Conservation (phyloP, 1,140 invertebrate species). For the Oreohelix idahoensis region DNA sequence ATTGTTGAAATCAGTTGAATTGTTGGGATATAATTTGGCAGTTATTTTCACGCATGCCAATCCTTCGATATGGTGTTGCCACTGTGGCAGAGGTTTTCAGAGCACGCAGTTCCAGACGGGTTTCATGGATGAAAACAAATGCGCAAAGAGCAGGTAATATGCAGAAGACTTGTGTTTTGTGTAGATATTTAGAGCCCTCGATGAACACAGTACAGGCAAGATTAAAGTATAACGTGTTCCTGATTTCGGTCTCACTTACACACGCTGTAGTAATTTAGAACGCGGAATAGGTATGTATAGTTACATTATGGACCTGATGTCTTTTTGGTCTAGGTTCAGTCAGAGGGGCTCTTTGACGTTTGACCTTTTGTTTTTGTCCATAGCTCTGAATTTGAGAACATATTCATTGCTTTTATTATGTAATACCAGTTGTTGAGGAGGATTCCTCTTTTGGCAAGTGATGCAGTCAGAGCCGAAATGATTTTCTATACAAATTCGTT, state of each 20-base stretch:
- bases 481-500: constrained; percentile 24
- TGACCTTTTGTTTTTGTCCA: too few relatives aligned
- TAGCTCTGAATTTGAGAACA: background rate
- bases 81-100: constrained; percentile 24
- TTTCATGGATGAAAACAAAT: constrained; percentile 25
- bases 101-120: constrained; percentile 22
- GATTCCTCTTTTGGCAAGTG: constrained; percentile 22
- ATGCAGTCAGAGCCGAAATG: background rate
- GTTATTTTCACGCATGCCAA: constrained; percentile 6
- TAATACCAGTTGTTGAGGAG: constrained; percentile 16
- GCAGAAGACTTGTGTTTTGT: background rate
- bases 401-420: constrained; percentile 5
- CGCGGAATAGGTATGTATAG: too few relatives aligned
- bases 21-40: constrained; percentile 10
- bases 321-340: background rate
- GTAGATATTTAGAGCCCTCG: too few relatives aligned
- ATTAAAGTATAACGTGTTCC: too few relatives aligned
- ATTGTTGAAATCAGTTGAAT: background rate
- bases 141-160: constrained; percentile 21
- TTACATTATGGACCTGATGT: too few relatives aligned
- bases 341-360: background rate
- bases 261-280: too few relatives aligned
- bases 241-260: too few relatives aligned
- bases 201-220: too few relatives aligned
- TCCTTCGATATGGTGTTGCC: constrained; percentile 21